Conservation (phyloP, 2,797 vertebrate species). For the Helostoma temminkii region DNA sequence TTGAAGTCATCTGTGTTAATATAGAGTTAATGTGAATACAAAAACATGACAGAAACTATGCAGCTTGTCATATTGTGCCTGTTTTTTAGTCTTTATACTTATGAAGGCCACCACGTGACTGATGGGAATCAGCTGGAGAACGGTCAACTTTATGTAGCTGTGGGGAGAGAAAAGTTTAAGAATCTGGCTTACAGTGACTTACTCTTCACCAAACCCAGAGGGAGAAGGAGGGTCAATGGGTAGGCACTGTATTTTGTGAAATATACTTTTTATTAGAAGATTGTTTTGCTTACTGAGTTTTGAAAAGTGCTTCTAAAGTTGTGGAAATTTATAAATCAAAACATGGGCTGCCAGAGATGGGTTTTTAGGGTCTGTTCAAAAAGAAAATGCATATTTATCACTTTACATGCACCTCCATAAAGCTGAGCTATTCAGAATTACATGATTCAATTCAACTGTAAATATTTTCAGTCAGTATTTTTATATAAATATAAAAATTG, state of each 20-base stretch:
- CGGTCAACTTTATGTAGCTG: slow-evolving; percentile 95
- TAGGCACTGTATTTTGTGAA: slow-evolving; percentile 70
- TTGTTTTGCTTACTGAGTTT: too few relatives aligned
- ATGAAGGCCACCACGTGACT: slow-evolving; percentile 89
- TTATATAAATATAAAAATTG: not conserved
- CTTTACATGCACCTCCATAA: too few relatives aligned
- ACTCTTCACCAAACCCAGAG: slow-evolving; percentile 88
- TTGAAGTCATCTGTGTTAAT: not conserved
- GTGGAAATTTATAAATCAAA: slow-evolving; percentile 14
- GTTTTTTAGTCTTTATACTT: slow-evolving; percentile 88
- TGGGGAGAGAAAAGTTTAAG: slow-evolving; percentile 95
- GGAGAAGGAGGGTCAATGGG: slow-evolving; percentile 86
- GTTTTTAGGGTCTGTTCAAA: slow-evolving; percentile 16
- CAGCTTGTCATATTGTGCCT: slow-evolving; percentile 15
- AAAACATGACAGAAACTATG: not conserved
- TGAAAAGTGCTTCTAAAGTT: not conserved
- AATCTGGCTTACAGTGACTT: slow-evolving; percentile 90
- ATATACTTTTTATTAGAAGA: too few relatives aligned
- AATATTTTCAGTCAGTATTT: too few relatives aligned
- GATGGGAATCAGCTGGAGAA: slow-evolving; percentile 91
- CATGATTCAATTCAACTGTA: not conserved
- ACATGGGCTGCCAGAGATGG: slow-evolving; percentile 5
- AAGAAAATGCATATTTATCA: too few relatives aligned
- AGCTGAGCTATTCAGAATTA: not conserved
- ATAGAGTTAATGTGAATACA: not conserved